Evolutionary conservation across 2,797 vertebrate species (phyloP).

Genomic region (Oreonectes daqikongensis): DNA sequence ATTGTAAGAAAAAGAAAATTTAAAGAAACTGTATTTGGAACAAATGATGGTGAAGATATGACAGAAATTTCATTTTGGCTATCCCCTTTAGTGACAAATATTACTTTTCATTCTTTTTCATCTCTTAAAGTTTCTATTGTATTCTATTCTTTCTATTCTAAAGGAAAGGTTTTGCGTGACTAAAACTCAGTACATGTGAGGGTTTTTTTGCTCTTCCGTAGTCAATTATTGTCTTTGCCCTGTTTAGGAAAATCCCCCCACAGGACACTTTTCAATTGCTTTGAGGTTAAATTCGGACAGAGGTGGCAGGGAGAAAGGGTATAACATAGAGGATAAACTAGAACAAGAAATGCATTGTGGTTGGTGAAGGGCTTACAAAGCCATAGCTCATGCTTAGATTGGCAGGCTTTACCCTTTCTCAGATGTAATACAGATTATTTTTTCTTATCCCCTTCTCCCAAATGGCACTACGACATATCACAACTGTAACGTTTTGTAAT

Average conservation of each 20-base stretch:
- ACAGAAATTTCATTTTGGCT: too few relatives aligned
- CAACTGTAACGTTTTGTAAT: conserved; percentile 15
- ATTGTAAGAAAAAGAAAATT: too few relatives aligned
- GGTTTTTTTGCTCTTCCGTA: conserved; percentile 65
- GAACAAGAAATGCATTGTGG: conserved; percentile 74
- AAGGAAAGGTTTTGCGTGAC: conserved; percentile 64
- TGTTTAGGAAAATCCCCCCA: conserved; percentile 69
- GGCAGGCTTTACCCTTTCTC: conserved; percentile 49
- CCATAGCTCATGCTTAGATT: conserved; percentile 53
- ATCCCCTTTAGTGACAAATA: too few relatives aligned
- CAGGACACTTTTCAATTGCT: conserved; percentile 68
- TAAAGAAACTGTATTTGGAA: too few relatives aligned
- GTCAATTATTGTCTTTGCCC: conserved; percentile 69
- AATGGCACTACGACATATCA: conserved; percentile 37
- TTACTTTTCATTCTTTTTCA: too few relatives aligned
- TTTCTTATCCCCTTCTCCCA: conserved; percentile 46
- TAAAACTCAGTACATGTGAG: conserved; percentile 56
- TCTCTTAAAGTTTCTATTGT: too few relatives aligned
- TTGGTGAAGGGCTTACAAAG: conserved; percentile 47
- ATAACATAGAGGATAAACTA: conserved; percentile 63
- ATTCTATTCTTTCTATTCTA: neutral
- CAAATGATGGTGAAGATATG: too few relatives aligned
- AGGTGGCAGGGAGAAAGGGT: conserved; percentile 73
- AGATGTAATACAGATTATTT: conserved; percentile 47
- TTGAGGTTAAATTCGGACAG: conserved; percentile 73